Conservation (phyloP, 1,140 invertebrate genomes). For the Scylla paramamosain region DNA sequence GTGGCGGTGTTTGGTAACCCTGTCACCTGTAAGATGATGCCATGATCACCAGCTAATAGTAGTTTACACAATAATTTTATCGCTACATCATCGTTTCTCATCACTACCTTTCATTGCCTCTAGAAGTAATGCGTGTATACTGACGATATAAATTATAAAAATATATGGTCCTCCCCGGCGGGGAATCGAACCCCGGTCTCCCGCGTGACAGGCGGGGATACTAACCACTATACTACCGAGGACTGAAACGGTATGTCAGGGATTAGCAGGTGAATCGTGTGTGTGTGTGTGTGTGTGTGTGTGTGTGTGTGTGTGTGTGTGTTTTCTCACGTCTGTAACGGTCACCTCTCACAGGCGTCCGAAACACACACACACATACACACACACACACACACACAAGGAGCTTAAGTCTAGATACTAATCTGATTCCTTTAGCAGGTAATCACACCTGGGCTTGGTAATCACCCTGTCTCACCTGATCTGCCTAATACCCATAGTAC, state of each 20-base stretch:
- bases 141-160: not conserved
- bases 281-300: too few relatives aligned
- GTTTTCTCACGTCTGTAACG: too few relatives aligned
- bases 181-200: constrained; percentile 17
- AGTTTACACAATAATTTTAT: too few relatives aligned
- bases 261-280: not conserved
- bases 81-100: not conserved
- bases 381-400: not conserved
- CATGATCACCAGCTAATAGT: too few relatives aligned
- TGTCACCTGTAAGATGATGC: too few relatives aligned
- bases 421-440: not conserved
- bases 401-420: not conserved
- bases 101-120: not conserved
- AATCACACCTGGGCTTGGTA: not conserved
- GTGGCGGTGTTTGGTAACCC: too few relatives aligned
- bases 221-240: not conserved
- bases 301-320: too few relatives aligned
- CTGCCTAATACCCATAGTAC: not conserved
- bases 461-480: not conserved
- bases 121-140: too few relatives aligned
- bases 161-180: not conserved
- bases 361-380: not conserved
- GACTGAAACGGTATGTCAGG: not conserved
- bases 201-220: constrained; percentile 16
- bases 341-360: not conserved